Conservation (phyloP, 2,888 invertebrate species). For the Pollenia angustigena region DNA sequence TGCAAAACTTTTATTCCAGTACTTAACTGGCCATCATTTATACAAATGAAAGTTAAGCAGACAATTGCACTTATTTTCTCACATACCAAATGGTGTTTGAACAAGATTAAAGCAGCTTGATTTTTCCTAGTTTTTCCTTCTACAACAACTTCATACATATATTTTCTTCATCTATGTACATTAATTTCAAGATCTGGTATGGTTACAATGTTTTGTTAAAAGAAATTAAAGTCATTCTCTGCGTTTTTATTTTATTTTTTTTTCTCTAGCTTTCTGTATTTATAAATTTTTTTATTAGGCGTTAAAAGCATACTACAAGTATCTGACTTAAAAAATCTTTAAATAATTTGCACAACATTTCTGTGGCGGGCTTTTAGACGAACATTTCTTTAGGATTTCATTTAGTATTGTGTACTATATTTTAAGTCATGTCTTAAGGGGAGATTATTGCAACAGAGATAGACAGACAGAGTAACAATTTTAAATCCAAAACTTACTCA, state of each 20-base stretch:
- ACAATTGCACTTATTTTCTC: constrained; percentile 70
- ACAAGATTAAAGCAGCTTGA: constrained; percentile 43
- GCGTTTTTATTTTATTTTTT: not conserved
- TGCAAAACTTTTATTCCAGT: constrained; percentile 5
- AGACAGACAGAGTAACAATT: not conserved
- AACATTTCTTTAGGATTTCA: constrained; percentile 22
- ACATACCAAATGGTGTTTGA: constrained; percentile 61
- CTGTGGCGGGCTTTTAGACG: constrained; percentile 5
- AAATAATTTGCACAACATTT: constrained; percentile 56
- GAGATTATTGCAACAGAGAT: constrained; percentile 58
- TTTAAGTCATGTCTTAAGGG: constrained; percentile 55
- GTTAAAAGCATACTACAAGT: constrained; percentile 60
- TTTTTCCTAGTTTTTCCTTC: constrained; percentile 21
- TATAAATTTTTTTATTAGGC: constrained; percentile 58
- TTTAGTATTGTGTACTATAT: constrained; percentile 21
- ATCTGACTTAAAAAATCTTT: constrained; percentile 41
- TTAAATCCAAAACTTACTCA: constrained; percentile 4
- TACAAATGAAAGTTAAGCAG: constrained; percentile 68
- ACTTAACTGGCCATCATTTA: constrained; percentile 63
- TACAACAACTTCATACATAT: constrained; percentile 2
- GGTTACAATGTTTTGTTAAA: constrained; percentile 44
- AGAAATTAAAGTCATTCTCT: constrained; percentile 41
- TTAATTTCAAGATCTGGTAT: constrained; percentile 22
- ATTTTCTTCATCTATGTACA: not conserved
- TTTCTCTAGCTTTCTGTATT: not conserved